These are phyloP conservation scores for Rapana venosa DNA, from an alignment of 2,888 invertebrate genomes.

Conservation along the genomic window DNA sequence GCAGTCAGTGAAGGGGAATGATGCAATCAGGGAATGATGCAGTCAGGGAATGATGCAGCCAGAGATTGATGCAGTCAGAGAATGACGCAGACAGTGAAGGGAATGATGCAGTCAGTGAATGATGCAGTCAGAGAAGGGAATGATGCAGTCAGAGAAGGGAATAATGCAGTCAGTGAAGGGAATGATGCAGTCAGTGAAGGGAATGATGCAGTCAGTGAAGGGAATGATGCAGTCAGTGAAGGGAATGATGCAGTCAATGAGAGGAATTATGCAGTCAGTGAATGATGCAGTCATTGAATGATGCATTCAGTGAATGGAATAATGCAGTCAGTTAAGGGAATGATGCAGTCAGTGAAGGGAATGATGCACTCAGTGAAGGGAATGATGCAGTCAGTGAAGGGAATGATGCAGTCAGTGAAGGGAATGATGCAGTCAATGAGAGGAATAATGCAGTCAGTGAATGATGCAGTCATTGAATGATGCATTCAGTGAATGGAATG, in stretches of 20 bases:
- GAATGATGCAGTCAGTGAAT: slow-evolving; percentile 2
- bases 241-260: not conserved
- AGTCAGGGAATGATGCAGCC: slow-evolving; percentile 1
- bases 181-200: slow-evolving; percentile 1
- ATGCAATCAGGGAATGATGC: not conserved
- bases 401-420: not conserved
- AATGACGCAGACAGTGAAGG: not conserved
- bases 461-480: not conserved
- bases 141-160: not conserved
- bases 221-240: not conserved
- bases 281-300: not conserved
- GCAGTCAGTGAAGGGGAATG: too few species aligned
- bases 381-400: not conserved
- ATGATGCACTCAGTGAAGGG: not conserved
- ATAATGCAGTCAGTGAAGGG: not conserved
- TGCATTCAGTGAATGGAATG: not conserved
- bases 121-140: not conserved
- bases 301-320: not conserved
- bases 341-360: slow-evolving; percentile 2
- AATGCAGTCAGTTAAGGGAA: not conserved
- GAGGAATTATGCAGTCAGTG: not conserved
- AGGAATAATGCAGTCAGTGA: not conserved
- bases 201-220: not conserved
- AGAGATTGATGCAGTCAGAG: not conserved
- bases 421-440: not conserved